These are phyloP conservation scores for Toxostoma redivivum DNA, from an alignment of 2,113 vertebrate species.

Conservation along the genomic window DNA sequence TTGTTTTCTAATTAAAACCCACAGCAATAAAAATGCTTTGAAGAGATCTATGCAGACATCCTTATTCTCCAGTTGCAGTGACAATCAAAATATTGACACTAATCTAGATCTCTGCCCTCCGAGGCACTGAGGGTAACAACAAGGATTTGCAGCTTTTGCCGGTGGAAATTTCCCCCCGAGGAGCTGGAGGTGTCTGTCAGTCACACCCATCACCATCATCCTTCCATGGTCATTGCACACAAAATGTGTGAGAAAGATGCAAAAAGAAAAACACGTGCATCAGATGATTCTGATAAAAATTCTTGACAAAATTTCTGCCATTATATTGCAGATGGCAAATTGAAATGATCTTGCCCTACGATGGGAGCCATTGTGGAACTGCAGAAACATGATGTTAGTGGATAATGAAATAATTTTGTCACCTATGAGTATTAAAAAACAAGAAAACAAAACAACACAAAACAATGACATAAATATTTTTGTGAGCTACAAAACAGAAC, in stretches of 20 bases:
- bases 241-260: no score
- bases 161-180: not conserved
- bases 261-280: not conserved
- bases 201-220: not conserved
- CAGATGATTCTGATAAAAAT: not conserved
- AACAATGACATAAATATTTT: not conserved
- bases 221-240: not conserved
- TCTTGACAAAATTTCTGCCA: not conserved
- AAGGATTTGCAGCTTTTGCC: not conserved
- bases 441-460: no score
- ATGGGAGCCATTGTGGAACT: rapidly evolving
- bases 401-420: not conserved
- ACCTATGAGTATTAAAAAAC: rapidly evolving
- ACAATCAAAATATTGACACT: not conserved
- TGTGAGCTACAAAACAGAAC: not conserved
- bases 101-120: not conserved
- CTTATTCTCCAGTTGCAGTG: not conserved
- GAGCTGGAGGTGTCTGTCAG: not conserved
- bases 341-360: rapidly evolving
- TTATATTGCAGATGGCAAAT: not conserved
- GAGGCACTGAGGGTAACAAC: not conserved
- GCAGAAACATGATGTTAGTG: rapidly evolving
- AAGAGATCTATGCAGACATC: not conserved
- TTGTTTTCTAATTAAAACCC: conserved; percentile 45
- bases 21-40: not conserved